Evolutionary conservation across 2,888 invertebrate species (phyloP).

Genomic region (Ferdinandea cuprea): DNA sequence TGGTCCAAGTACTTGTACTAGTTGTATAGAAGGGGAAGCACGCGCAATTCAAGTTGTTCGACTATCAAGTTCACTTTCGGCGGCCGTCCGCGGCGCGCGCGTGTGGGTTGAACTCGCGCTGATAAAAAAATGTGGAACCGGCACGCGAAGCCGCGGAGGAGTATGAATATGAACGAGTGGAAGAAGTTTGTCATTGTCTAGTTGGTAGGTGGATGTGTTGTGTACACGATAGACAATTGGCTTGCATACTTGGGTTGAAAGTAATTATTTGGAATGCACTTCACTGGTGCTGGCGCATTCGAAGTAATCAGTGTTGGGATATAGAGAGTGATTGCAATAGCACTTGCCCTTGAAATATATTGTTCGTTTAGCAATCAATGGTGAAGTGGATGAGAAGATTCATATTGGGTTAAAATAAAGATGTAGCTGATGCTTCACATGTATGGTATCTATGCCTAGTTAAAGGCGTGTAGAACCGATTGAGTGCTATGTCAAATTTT

Average conservation of each 20-base stretch:
- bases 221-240: constrained; percentile 50
- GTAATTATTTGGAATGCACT: constrained; percentile 72
- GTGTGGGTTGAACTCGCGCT: constrained; percentile 48
- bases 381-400: no score
- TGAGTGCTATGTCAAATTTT: no score
- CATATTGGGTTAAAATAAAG: no score
- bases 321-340: constrained; percentile 31
- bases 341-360: constrained; percentile 57
- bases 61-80: constrained; percentile 58
- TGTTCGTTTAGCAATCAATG: neutral
- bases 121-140: constrained; percentile 56
- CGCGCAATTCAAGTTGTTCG: constrained; percentile 49
- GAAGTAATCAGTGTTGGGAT: constrained; percentile 44
- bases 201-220: constrained; percentile 40
- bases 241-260: constrained; percentile 35
- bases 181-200: constrained; percentile 66
- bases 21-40: constrained; percentile 9
- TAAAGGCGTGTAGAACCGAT: no score
- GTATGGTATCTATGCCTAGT: no score
- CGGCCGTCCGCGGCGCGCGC: no score
- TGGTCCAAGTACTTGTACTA: constrained; percentile 3
- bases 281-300: constrained; percentile 31
- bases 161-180: constrained; percentile 42
- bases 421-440: no score
- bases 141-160: constrained; percentile 19